Evolutionary conservation across 2,888 invertebrate species (phyloP).

Genomic region (Protodeltote pygarga): DNA sequence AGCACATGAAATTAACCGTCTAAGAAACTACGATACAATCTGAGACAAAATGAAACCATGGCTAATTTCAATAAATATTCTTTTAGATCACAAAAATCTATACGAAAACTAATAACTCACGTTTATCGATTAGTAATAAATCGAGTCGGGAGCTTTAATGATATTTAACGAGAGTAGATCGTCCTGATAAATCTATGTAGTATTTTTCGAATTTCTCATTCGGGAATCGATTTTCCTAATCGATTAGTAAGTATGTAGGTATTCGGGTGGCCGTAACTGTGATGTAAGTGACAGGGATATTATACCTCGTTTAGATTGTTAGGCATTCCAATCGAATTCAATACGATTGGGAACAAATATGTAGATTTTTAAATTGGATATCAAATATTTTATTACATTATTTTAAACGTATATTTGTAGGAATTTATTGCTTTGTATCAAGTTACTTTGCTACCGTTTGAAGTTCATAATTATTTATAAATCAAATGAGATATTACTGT

Average conservation of each 20-base stretch:
- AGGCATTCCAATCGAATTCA: constrained; percentile 62
- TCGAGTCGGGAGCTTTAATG: constrained; percentile 71
- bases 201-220: constrained; percentile 61
- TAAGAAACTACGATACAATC: constrained; percentile 24
- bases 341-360: constrained; percentile 42
- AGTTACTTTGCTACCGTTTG: constrained; percentile 41
- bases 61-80: constrained; percentile 43
- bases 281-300: constrained; percentile 59
- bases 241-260: constrained; percentile 71
- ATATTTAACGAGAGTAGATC: constrained; percentile 76
- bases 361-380: constrained; percentile 54
- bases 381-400: constrained; percentile 57
- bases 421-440: constrained; percentile 25
- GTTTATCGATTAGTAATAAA: constrained; percentile 73
- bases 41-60: constrained; percentile 30
- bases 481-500: constrained; percentile 23
- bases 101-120: constrained; percentile 68
- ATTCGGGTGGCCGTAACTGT: constrained; percentile 53
- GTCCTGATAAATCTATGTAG: constrained; percentile 60
- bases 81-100: constrained; percentile 48
- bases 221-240: constrained; percentile 70
- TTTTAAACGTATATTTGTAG: constrained; percentile 32
- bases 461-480: constrained; percentile 22
- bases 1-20: no score
- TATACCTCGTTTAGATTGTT: constrained; percentile 54